Percentiles rank a stretch among this genome's conserved stretches.
Evolutionary conservation across 2,113 vertebrate species (phyloP).

Genomic region (Paramisgurnus dabryanus): DNA sequence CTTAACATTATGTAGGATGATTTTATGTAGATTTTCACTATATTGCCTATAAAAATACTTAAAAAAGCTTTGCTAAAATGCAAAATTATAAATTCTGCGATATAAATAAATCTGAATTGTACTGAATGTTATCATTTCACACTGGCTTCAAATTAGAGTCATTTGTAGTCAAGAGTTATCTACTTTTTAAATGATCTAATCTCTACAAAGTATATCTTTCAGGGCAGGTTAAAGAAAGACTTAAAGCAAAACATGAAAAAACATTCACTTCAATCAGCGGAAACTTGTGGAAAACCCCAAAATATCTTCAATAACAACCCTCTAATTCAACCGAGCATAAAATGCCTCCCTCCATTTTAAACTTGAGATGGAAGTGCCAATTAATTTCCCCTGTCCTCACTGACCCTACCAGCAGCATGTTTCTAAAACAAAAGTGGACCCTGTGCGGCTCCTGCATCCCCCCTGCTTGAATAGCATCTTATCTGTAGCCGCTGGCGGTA

Average conservation of each 20-base stretch:
- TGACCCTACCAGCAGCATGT: slow-evolving; percentile 30
- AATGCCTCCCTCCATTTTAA: slow-evolving; percentile 18
- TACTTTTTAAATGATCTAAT: no score
- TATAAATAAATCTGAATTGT: no score
- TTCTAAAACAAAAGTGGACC: slow-evolving; percentile 57
- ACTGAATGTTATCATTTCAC: no score
- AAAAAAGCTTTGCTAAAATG: no score
- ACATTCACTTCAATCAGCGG: slow-evolving; percentile 20
- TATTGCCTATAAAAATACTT: no score
- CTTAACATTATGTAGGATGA: no score
- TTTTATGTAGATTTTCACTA: no score
- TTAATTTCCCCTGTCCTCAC: slow-evolving; percentile 27
- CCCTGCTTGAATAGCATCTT: slow-evolving; percentile 56
- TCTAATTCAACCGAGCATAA: neutral
- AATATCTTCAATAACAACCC: slow-evolving; percentile 15
- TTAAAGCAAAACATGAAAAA: neutral
- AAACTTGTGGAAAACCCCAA: slow-evolving; percentile 2
- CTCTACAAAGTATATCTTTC: no score
- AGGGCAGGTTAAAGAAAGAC: neutral
- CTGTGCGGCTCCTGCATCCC: slow-evolving; percentile 7
- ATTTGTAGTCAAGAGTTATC: no score
- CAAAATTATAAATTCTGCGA: no score
- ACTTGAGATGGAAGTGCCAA: slow-evolving; percentile 35
- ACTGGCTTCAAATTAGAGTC: no score
- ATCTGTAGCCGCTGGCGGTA: slow-evolving; percentile 59